These are phyloP conservation scores for Dicrostonyx torquatus DNA, from an alignment of 2,797 vertebrate genomes.

Conservation along the genomic window DNA sequence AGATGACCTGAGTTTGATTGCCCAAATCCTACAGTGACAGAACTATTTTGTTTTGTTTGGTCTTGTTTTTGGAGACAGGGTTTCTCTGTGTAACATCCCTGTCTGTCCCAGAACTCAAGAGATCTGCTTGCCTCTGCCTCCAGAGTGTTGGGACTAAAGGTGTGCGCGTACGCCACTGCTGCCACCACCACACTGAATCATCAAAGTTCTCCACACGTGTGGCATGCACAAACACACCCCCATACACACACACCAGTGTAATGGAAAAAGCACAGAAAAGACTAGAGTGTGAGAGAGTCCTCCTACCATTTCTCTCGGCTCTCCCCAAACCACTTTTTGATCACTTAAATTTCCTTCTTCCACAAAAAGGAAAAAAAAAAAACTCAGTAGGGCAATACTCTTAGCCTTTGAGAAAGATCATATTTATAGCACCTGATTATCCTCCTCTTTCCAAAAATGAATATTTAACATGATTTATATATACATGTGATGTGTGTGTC, in stretches of 20 bases:
- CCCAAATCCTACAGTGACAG: not conserved
- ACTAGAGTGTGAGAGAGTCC: not conserved
- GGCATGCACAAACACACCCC: not conserved
- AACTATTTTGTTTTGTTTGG: not conserved
- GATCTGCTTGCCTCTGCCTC: not conserved
- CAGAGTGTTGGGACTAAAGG: not conserved
- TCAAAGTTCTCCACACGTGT: not conserved
- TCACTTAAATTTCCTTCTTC: not conserved
- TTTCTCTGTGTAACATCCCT: not conserved
- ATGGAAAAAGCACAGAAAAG: not conserved
- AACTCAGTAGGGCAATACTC: not conserved
- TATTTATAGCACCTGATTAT: not conserved
- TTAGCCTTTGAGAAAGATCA: not conserved
- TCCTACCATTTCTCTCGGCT: not conserved
- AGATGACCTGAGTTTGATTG: not conserved
- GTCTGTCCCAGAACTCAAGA: not conserved
- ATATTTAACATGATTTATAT: not conserved
- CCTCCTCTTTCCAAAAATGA: not conserved
- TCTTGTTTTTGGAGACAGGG: not conserved
- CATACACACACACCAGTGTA: not conserved
- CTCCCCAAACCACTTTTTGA: not conserved
- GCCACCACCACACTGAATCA: not conserved
- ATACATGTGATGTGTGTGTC: not conserved
- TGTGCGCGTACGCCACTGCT: fast-evolving
- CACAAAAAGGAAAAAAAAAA: not conserved